Evolutionary conservation across 1,140 invertebrate genomes (phyloP), one percentile per base, ranked within the genome.

Genomic region (Rhopalosiphum padi): DNA sequence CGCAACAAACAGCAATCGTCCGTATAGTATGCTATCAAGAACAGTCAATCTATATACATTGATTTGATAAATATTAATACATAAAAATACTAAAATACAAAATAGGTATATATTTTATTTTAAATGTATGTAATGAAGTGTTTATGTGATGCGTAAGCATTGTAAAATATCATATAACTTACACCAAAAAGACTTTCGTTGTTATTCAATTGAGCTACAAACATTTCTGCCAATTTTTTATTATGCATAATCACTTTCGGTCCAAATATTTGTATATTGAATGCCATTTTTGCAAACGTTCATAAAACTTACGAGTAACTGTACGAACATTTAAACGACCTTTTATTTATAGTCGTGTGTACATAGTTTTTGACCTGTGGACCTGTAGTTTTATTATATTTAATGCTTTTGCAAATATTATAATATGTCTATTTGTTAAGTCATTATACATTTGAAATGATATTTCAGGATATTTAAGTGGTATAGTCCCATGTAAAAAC

Each of bases 161-260:
- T 46, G 25, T 86, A 48, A 2, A 35, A 6, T 21, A 55, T 55
- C 2, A 60, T 60, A 41, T 55, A 25, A 8, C 88, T 90, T 60
- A 90, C 88, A 25, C 88, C 88, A 4, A 88, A 88, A 51, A 88
- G 87, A 35, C 48, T 18, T 35, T 35, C 8, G n/a, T 88, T 88
- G n/a, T 22, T 88, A 2, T 51, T n/a, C 87, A 88, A 88, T 53
- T 88, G 87, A 7, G 22, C 8, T 48, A 35, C 9, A 8, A 88
- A 53, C 87, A 88, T 53, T 51, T 88, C 87, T 18, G 87, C 87
- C 35, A 88, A 22, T 0, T 48, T 53, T 53, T 88, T 35, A 5
- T 53, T 35, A n/a, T 53, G 46, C 46, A 51, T 51, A 18, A 88
- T 35, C 46, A 88, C 35, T 53, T 88, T 51, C 23, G 87, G 87